Evolutionary conservation across 2,888 invertebrate species (phyloP).

Genomic region (Drosophila monieri): DNA sequence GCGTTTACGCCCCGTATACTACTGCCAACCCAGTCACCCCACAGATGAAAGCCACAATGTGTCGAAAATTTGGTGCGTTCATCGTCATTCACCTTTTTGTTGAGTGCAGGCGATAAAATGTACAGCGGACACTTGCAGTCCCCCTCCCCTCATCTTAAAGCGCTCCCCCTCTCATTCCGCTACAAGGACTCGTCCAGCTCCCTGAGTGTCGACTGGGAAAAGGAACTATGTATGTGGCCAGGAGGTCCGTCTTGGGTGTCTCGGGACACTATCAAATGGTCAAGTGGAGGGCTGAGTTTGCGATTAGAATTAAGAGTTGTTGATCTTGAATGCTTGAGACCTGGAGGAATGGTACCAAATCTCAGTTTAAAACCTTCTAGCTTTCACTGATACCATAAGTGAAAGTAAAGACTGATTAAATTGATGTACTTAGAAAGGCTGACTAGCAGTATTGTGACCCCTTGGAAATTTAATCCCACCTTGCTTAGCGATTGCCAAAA

Average conservation of each 20-base stretch:
- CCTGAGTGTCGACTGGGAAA: conserved; percentile 13
- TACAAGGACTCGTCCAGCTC: conserved; percentile 22
- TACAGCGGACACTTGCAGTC: conserved; percentile 9
- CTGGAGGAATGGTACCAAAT: neutral
- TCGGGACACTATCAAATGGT: conserved; percentile 9
- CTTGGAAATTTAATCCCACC: conserved; percentile 47
- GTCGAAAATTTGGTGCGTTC: conserved; percentile 55
- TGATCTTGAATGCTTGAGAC: neutral
- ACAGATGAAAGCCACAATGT: conserved; percentile 39
- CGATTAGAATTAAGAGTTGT: neutral
- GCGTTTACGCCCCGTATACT: conserved; percentile 71
- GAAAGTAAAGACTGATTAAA: too few species aligned
- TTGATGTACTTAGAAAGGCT: too few species aligned
- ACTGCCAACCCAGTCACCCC: conserved; percentile 1
- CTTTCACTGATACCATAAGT: neutral
- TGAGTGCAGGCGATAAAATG: conserved; percentile 38
- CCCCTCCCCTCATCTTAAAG: neutral
- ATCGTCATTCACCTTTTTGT: conserved; percentile 40
- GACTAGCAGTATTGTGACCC: too few species aligned
- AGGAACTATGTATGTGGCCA: neutral
- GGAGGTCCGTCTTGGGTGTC: neutral
- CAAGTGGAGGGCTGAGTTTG: too few species aligned
- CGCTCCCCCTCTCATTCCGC: neutral
- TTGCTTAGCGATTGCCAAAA: conserved; percentile 32
- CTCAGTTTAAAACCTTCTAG: neutral